A percentile compares a stretch with the other conserved stretches of the same genome.
Conservation (phyloP, 2,888 invertebrate species). For the Alsophila aescularia region DNA sequence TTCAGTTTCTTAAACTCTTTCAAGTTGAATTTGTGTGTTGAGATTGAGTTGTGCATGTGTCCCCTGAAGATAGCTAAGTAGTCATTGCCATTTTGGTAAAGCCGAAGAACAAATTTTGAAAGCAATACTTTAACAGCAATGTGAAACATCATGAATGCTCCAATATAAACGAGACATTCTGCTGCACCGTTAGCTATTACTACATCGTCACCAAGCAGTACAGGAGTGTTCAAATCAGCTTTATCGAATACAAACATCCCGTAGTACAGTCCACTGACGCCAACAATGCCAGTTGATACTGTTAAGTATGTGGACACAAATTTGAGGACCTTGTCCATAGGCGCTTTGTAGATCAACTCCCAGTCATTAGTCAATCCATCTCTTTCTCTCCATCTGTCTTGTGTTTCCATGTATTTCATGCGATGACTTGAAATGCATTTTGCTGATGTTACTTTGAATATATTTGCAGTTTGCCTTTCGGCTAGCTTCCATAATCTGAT, state of each 20-base stretch:
- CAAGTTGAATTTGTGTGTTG: slow-evolving; percentile 66
- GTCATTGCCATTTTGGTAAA: slow-evolving; percentile 74
- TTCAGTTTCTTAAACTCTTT: slow-evolving; percentile 68
- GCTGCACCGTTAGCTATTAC: slow-evolving; percentile 68
- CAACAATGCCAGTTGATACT: slow-evolving; percentile 56
- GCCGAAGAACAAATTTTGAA: slow-evolving; percentile 69
- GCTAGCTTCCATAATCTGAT: slow-evolving; percentile 50
- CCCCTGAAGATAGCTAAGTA: slow-evolving; percentile 73
- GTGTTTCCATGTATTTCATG: slow-evolving; percentile 63
- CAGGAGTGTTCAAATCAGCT: slow-evolving; percentile 58
- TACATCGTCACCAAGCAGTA: slow-evolving; percentile 61
- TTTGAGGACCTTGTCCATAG: slow-evolving; percentile 66
- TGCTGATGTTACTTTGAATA: slow-evolving; percentile 45
- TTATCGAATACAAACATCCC: slow-evolving; percentile 58
- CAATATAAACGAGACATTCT: slow-evolving; percentile 67
- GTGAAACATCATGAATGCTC: slow-evolving; percentile 66
- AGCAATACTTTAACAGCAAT: slow-evolving; percentile 63
- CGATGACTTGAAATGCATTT: slow-evolving; percentile 60
- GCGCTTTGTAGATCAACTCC: slow-evolving; percentile 76
- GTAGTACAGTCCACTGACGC: slow-evolving; percentile 58
- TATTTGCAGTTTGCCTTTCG: slow-evolving; percentile 42
- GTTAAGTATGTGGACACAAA: slow-evolving; percentile 63
- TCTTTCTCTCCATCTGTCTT: slow-evolving; percentile 64
- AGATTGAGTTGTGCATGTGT: slow-evolving; percentile 58
- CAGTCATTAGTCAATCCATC: slow-evolving; percentile 66